Evolutionary conservation across 2,888 invertebrate genomes (phyloP), one percentile per base, ranked within the genome.

Genomic region (Ferdinandea cuprea): DNA sequence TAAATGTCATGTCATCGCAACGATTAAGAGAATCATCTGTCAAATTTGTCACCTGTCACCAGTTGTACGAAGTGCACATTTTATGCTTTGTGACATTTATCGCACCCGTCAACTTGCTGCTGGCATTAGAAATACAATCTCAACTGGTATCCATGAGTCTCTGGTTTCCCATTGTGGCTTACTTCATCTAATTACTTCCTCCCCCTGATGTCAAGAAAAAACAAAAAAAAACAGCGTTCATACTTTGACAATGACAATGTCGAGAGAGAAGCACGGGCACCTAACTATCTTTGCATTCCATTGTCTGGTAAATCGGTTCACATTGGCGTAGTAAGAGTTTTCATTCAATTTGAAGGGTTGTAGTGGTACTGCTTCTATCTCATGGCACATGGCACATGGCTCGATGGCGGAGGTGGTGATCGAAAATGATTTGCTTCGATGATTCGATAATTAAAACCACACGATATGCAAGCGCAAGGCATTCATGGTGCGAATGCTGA

Each of bases 161-260:
- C 73, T 50, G 61, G 48, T 78, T 73, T 78, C 78, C 72, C 68
- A 68, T 50, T 56, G 78, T 78, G 72, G 68, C 78, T 83, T 83
- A 83, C 78, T 78, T 78, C 83, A 83, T 83, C 72, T 83, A 83
- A 83, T 78, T 77, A 83, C 83, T 78, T 83, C 78, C 81, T 81
- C 76, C 28, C 76, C 19, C 65, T 52, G 52, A 15, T 32, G 37
- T n/a, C n/a, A n/a, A n/a, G n/a, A n/a, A n/a, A n/a, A n/a, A n/a
- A n/a, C n/a, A 9, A 8, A 42, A 54, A 40, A 63, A 65, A 44
- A 11, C 25, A n/a, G n/a, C n/a, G n/a, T n/a, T n/a, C 37, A 35
- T 2, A 32, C 19, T 42, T 21, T 46, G 21, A 46, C 19, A 52
- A 71, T 72, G 77, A 72, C 72, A 77, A 28, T 63, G 59, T 48